These are phyloP conservation scores for Acinonyx jubatus DNA, from an alignment of 2,113 vertebrate species.

Conservation along the genomic window DNA sequence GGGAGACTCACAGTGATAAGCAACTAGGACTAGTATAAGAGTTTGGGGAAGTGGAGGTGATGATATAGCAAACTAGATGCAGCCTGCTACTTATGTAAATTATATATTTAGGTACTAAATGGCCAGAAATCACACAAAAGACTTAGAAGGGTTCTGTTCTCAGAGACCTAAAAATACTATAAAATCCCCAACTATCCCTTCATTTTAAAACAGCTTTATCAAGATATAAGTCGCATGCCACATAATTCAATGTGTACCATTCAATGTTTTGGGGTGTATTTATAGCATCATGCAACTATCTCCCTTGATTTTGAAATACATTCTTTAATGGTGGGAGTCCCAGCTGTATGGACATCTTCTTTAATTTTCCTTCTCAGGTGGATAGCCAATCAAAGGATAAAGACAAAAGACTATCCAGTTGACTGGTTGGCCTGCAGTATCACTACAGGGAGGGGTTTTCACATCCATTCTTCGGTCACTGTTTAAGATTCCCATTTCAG, in stretches of 20 bases:
- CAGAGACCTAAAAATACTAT: slow-evolving; percentile 6
- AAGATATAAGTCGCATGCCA: neutral
- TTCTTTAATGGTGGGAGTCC: neutral
- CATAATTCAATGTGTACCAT: slow-evolving; percentile 1
- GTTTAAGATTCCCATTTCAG: neutral
- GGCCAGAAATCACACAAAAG: slow-evolving; percentile 16
- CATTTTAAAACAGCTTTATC: slow-evolving; percentile 37
- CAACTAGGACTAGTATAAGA: neutral
- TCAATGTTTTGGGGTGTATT: slow-evolving; percentile 13
- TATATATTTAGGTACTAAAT: neutral
- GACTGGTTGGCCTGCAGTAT: neutral
- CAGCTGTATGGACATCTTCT: neutral
- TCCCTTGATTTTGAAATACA: slow-evolving; percentile 11
- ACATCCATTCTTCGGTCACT: neutral
- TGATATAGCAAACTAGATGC: neutral
- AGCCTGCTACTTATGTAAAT: neutral
- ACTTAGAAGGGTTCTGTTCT: slow-evolving; percentile 6
- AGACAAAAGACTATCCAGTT: neutral
- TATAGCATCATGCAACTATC: neutral
- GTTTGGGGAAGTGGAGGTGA: neutral
- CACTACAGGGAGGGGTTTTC: neutral
- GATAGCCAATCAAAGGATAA: neutral
- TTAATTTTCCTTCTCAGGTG: neutral
- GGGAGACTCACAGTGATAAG: neutral
- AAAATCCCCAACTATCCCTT: neutral